Percentiles rank a stretch among this genome's conserved stretches.
phyloP scores from a whole-genome alignment of 1,140 invertebrate genomes.

The Orius insidiosus region DNA sequence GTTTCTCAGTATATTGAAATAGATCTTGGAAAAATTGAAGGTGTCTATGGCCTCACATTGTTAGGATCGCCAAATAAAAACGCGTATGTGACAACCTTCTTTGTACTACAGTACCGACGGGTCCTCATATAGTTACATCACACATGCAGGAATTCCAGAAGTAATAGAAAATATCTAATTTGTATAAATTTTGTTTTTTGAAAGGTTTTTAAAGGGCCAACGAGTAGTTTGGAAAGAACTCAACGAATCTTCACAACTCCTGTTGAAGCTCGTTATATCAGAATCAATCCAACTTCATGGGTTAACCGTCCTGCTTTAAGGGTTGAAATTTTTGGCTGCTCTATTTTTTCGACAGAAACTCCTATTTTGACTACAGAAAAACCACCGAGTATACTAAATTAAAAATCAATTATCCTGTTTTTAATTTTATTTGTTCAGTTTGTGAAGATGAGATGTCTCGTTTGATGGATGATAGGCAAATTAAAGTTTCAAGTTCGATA shows the following conservation, averaged over 20 bases:
- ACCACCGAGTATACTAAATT: too few species aligned
- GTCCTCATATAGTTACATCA: slow-evolving; percentile 33
- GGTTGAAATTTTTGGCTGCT: slow-evolving; percentile 57
- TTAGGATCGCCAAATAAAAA: slow-evolving; percentile 41
- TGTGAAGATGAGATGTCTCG: slow-evolving; percentile 19
- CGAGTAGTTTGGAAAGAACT: slow-evolving; percentile 36
- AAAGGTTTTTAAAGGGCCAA: slow-evolving; percentile 52
- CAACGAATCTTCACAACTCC: slow-evolving; percentile 41
- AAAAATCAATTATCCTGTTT: too few species aligned
- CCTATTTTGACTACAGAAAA: not conserved
- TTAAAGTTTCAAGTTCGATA: slow-evolving; percentile 7
- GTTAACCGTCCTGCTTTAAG: slow-evolving; percentile 49
- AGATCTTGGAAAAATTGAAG: slow-evolving; percentile 37
- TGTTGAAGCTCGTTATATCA: slow-evolving; percentile 52
- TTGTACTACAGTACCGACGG: slow-evolving; percentile 49
- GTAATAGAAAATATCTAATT: slow-evolving; percentile 18
- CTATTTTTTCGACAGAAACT: slow-evolving; percentile 3
- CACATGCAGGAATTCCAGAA: slow-evolving; percentile 19
- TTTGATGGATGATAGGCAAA: slow-evolving; percentile 14
- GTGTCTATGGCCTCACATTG: slow-evolving; percentile 52
- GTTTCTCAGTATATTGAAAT: slow-evolving; percentile 51
- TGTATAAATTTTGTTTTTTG: slow-evolving; percentile 19
- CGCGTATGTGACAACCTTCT: slow-evolving; percentile 57
- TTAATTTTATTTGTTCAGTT: slow-evolving; percentile 14
- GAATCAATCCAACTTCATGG: slow-evolving; percentile 58